Conservation (phyloP, 1,140 invertebrate species). For the Penaeus vannamei region DNA sequence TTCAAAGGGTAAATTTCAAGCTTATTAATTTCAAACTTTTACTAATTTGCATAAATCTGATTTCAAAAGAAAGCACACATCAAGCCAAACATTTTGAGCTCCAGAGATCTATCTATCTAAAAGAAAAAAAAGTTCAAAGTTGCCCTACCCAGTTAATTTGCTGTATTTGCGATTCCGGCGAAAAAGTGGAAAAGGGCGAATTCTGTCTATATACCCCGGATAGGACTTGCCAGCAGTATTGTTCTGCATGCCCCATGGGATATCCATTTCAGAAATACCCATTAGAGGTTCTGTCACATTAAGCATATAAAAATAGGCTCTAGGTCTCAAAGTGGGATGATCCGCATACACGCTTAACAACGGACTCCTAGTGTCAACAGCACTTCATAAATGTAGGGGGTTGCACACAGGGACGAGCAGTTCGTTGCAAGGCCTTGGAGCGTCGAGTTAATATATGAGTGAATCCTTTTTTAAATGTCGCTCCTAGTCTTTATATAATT, state of each 20-base stretch:
- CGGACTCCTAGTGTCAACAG: no score
- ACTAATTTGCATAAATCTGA: constrained; percentile 1
- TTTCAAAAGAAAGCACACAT: constrained; percentile 9
- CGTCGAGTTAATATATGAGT: no score
- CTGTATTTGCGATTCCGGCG: constrained; percentile 23
- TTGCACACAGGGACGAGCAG: no score
- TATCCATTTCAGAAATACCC: constrained; percentile 5
- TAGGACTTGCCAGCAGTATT: constrained; percentile 2
- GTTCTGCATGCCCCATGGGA: constrained; percentile 5
- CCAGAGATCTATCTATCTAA: constrained; percentile 5
- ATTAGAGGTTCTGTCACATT: constrained; percentile 7
- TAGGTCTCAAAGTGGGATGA: no score
- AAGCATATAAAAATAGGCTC: no score
- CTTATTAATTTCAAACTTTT: not conserved
- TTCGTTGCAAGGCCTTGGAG: no score
- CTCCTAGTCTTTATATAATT: no score
- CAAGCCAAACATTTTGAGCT: no score
- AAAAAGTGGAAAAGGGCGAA: constrained; percentile 36
- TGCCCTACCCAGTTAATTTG: constrained; percentile 23
- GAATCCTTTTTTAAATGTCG: no score
- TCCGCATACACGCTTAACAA: no score
- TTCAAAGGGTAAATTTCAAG: no score
- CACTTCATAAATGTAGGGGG: no score
- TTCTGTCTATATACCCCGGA: not conserved
- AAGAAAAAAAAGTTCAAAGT: not conserved